Conservation (phyloP, 2,113 vertebrate genomes). For the Vulpes ferrilata region DNA sequence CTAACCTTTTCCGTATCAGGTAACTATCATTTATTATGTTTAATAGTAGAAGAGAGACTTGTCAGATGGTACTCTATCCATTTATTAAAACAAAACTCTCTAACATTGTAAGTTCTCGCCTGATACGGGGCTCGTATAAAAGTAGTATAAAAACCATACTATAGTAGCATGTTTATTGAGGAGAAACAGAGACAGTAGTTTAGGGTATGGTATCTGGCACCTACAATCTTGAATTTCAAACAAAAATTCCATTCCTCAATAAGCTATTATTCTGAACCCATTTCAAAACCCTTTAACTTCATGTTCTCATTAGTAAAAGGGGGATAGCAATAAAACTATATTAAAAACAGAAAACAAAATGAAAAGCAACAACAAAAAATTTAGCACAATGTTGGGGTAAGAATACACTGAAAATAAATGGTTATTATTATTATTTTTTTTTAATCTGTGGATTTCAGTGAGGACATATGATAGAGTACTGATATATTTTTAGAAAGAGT, state of each 20-base stretch:
- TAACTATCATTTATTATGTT: not conserved
- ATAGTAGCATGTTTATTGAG: not conserved
- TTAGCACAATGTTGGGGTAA: not conserved
- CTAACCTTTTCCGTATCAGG: not conserved
- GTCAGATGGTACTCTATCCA: not conserved
- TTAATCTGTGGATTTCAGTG: constrained; percentile 48
- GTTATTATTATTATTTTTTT: constrained; percentile 31
- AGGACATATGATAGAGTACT: not conserved
- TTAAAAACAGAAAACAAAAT: not conserved
- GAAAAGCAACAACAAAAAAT: not conserved
- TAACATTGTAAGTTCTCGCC: not conserved
- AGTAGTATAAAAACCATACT: not conserved
- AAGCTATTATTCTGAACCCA: not conserved
- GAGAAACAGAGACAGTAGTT: not conserved
- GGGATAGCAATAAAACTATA: not conserved
- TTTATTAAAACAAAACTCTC: not conserved
- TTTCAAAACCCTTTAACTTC: not conserved
- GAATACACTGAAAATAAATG: constrained; percentile 39
- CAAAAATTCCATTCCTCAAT: not conserved
- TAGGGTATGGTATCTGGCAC: not conserved
- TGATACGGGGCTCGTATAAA: not conserved
- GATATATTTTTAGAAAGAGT: constrained; percentile 61
- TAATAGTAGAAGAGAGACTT: not conserved
- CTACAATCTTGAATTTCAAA: constrained; percentile 25
- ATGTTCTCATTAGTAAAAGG: not conserved